These are phyloP conservation scores for Phorcus lineatus DNA, from an alignment of 2,888 invertebrate species.

Conservation along the genomic window DNA sequence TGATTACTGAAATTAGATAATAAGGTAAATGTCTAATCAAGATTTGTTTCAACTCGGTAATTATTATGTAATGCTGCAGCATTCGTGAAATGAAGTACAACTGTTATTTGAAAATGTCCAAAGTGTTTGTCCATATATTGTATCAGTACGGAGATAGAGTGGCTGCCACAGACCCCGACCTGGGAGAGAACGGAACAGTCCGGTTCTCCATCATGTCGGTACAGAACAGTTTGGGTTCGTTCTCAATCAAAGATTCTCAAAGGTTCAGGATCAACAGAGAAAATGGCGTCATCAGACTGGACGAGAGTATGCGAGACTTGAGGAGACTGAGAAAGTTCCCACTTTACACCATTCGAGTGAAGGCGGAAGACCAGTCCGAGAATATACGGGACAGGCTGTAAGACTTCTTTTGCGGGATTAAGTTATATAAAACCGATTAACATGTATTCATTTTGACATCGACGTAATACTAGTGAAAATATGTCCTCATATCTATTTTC, in stretches of 20 bases:
- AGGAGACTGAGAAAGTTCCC: slow-evolving; percentile 39
- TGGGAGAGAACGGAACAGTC: slow-evolving; percentile 40
- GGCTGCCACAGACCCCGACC: slow-evolving; percentile 38
- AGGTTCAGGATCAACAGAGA: slow-evolving; percentile 41
- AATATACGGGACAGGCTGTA: background rate
- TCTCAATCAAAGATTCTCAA: slow-evolving; percentile 37
- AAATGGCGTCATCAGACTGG: slow-evolving; percentile 33
- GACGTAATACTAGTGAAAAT: no score
- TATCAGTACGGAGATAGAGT: slow-evolving; percentile 27
- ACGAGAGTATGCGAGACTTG: slow-evolving; percentile 40
- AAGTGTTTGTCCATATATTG: background rate
- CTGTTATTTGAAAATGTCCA: no score
- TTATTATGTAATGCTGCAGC: no score
- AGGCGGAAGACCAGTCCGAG: slow-evolving; percentile 41
- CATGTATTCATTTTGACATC: no score
- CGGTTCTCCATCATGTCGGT: slow-evolving; percentile 35
- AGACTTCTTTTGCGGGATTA: background rate
- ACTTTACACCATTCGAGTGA: slow-evolving; percentile 34
- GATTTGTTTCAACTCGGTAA: no score
- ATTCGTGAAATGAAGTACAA: no score
- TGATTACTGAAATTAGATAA: no score
- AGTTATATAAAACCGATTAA: no score
- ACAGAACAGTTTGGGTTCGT: slow-evolving; percentile 24
- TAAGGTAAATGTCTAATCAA: no score
- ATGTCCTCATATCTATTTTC: no score